phyloP scores from a whole-genome alignment of 2,113 vertebrate genomes.

The Pseudolaguvia tuberculata region DNA sequence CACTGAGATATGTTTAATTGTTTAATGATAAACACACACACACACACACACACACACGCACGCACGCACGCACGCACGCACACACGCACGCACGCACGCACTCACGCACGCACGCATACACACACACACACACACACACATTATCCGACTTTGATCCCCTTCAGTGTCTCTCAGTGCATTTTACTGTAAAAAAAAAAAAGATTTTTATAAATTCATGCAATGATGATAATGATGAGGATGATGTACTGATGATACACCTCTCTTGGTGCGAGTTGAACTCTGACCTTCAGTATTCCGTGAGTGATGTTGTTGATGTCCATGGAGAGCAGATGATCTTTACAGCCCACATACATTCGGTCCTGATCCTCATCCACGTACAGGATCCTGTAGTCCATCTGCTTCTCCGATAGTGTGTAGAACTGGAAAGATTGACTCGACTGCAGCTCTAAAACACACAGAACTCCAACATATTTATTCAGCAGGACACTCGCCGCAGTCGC shows the following conservation, averaged over 20 bases:
- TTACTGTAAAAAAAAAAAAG: no score
- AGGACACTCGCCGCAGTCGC: not conserved
- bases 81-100: no score
- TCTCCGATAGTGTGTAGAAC: constrained; percentile 81
- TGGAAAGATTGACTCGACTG: constrained; percentile 81
- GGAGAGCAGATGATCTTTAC: constrained; percentile 94
- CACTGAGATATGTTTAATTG: not conserved
- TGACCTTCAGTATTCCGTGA: constrained; percentile 83
- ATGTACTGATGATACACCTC: no score
- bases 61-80: no score
- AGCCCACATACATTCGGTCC: constrained; percentile 93
- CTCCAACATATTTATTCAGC: not conserved
- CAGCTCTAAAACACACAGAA: constrained; percentile 73
- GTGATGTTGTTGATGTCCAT: constrained; percentile 98
- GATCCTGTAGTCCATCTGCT: constrained; percentile 92
- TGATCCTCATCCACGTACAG: constrained; percentile 98
- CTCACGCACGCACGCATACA: no score
- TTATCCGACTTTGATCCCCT: no score
- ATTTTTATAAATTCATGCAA: no score
- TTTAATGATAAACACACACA: no score
- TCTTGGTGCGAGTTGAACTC: constrained; percentile 43
- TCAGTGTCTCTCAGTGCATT: no score
- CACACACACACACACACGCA: no score
- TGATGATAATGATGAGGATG: no score
- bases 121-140: no score